Conservation (phyloP, 2,797 vertebrate genomes). For the Eidolon dupreanum region DNA sequence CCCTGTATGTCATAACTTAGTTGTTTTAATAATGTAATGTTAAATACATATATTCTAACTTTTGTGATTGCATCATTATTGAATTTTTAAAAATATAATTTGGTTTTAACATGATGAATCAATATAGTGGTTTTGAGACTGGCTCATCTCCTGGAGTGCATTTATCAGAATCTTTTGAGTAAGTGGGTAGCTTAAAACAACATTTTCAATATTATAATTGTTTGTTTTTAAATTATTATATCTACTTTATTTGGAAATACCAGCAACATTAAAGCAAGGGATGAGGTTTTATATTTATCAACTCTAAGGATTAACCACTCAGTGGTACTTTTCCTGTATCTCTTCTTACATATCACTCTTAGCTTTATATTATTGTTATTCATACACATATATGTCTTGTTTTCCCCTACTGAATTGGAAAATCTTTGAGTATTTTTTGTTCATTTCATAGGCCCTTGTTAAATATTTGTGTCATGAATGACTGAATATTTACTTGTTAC, state of each 20-base stretch:
- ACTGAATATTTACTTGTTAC: background rate
- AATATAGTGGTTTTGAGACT: background rate
- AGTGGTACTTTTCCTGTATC: background rate
- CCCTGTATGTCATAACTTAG: background rate
- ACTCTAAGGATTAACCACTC: background rate
- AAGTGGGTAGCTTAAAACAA: conserved; percentile 6
- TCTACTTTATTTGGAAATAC: background rate
- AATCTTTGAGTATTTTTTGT: background rate
- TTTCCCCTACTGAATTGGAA: background rate
- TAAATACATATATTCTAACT: conserved; percentile 18
- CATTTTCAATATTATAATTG: conserved; percentile 1
- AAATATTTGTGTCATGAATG: background rate
- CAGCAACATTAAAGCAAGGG: background rate
- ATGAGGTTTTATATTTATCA: background rate
- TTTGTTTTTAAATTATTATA: background rate
- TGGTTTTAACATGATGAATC: background rate
- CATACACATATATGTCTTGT: background rate
- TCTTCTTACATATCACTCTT: background rate
- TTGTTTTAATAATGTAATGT: background rate
- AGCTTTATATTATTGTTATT: background rate
- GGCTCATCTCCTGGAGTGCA: background rate
- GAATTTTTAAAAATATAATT: background rate
- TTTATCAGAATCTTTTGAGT: conserved; percentile 22
- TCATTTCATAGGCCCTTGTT: background rate
- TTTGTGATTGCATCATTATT: conserved; percentile 8